Evolutionary conservation across 2,888 invertebrate species (phyloP).

Genomic region (Julus scandinavius): DNA sequence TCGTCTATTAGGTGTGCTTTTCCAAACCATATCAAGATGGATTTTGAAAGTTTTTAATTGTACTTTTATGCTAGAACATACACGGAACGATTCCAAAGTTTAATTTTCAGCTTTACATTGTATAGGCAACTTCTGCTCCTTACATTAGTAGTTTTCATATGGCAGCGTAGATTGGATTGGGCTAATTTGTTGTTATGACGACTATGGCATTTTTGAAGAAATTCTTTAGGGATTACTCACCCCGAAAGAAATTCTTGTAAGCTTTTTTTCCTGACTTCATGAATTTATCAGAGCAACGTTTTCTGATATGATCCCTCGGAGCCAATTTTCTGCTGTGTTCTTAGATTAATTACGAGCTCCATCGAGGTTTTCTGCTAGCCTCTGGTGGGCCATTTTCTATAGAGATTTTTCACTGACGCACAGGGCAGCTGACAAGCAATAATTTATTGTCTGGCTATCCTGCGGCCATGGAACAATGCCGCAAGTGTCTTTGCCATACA

Average conservation of each 20-base stretch:
- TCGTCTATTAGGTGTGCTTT: too few relatives aligned
- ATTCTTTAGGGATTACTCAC: neutral
- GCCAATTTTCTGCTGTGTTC: constrained; percentile 25
- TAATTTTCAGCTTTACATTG: too few relatives aligned
- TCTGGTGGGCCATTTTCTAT: neutral
- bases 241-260: neutral
- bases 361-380: constrained; percentile 33
- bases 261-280: neutral
- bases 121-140: too few relatives aligned
- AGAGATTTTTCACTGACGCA: neutral
- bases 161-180: neutral
- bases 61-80: too few relatives aligned
- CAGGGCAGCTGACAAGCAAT: neutral
- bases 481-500: neutral
- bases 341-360: neutral
- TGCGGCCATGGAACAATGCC: constrained; percentile 33
- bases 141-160: neutral
- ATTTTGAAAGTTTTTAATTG: too few relatives aligned
- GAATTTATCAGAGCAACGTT: neutral
- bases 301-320: neutral
- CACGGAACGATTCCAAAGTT: too few relatives aligned
- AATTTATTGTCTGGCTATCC: neutral
- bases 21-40: too few relatives aligned
- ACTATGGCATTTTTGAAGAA: neutral
- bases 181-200: neutral